Evolutionary conservation across 2,888 invertebrate genomes (phyloP).

Genomic region (Xestia xanthographa): DNA sequence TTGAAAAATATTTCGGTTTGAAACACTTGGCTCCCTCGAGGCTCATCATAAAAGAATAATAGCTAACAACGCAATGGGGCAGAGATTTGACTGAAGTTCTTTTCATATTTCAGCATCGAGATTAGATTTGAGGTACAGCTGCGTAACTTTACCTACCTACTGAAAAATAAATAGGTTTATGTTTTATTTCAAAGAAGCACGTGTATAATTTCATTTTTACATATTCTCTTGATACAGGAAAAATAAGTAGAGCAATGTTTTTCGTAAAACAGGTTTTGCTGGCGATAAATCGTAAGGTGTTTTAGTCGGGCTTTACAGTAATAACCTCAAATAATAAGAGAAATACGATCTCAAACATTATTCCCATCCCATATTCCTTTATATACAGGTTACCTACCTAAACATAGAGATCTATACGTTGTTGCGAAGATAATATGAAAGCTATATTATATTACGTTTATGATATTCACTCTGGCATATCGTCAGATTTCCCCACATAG

Average conservation of each 20-base stretch:
- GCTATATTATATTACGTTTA: conserved; percentile 48
- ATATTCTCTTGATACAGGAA: background rate
- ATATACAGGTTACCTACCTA: background rate
- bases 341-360: conserved; percentile 18
- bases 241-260: background rate
- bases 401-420: background rate
- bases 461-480: conserved; percentile 42
- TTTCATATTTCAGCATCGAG: conserved; percentile 41
- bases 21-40: conserved; percentile 55
- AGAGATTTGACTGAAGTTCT: conserved; percentile 50
- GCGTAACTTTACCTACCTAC: background rate
- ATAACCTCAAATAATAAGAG: conserved; percentile 13
- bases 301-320: conserved; percentile 3
- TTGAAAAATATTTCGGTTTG: conserved; percentile 64
- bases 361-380: background rate
- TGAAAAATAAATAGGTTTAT: background rate
- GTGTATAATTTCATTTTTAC: background rate
- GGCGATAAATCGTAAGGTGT: conserved; percentile 1
- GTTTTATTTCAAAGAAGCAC: background rate
- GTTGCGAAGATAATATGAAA: conserved; percentile 36
- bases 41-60: conserved; percentile 60
- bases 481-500: conserved; percentile 52
- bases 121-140: conserved; percentile 8
- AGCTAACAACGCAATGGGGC: conserved; percentile 40
- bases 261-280: background rate